Conservation (phyloP, 2,888 invertebrate genomes). For the Baronia brevicornis region DNA sequence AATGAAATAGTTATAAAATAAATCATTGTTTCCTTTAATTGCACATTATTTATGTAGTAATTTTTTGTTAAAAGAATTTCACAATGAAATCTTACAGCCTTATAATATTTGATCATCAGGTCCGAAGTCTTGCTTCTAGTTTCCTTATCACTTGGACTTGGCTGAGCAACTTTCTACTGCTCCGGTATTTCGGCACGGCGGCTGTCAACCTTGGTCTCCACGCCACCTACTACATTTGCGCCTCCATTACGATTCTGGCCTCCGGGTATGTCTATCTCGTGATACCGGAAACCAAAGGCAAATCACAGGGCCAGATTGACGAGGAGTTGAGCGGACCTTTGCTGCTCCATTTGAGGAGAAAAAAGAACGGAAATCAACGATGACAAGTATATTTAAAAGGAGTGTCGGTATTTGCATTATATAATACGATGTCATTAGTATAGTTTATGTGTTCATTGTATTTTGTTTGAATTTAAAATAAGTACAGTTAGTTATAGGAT, state of each 20-base stretch:
- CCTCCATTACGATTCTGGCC: constrained; percentile 51
- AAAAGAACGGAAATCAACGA: constrained; percentile 39
- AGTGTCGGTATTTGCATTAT: constrained; percentile 28
- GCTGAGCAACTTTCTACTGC: constrained; percentile 59
- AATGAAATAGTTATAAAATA: neutral
- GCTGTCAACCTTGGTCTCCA: constrained; percentile 55
- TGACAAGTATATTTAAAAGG: constrained; percentile 45
- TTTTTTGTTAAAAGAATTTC: constrained; percentile 4
- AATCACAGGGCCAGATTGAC: constrained; percentile 46
- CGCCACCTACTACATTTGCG: constrained; percentile 58
- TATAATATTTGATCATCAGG: no score
- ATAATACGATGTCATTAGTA: constrained; percentile 10
- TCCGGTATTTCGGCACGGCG: constrained; percentile 58
- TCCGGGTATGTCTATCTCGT: constrained; percentile 45
- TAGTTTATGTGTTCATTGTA: constrained; percentile 4
- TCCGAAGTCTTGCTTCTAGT: constrained; percentile 61
- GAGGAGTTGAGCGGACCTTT: constrained; percentile 48
- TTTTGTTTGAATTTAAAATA: no score
- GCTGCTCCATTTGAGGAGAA: constrained; percentile 29
- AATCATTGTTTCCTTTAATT: no score
- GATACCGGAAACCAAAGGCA: constrained; percentile 52
- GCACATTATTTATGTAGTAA: neutral
- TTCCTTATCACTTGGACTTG: constrained; percentile 66
- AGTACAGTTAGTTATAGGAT: no score
- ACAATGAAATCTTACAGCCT: constrained; percentile 1